Evolutionary conservation across 2,888 invertebrate genomes (phyloP).

Genomic region (Caenorhabditis sinica): DNA sequence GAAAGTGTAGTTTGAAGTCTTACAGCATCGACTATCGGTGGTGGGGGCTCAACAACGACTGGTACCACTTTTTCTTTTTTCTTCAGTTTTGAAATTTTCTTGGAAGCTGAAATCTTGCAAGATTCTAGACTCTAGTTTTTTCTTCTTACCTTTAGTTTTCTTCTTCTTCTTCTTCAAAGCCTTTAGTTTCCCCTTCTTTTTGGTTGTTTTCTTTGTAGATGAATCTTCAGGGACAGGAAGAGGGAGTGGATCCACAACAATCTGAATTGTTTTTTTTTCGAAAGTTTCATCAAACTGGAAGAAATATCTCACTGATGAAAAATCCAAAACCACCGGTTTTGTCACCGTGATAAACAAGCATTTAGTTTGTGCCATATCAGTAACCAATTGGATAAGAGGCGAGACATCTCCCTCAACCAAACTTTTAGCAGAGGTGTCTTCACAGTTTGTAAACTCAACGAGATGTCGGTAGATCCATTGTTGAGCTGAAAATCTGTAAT

Average conservation of each 20-base stretch:
- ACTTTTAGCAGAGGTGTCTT: constrained; percentile 62
- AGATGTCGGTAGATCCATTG: constrained; percentile 66
- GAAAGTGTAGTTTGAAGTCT: neutral
- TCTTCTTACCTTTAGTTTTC: constrained; percentile 21
- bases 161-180: constrained; percentile 37
- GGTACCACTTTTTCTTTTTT: constrained; percentile 45
- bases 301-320: constrained; percentile 4
- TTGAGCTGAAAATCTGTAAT: constrained; percentile 45
- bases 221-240: constrained; percentile 17
- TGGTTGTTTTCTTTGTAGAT: neutral
- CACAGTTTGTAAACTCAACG: constrained; percentile 64
- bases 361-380: constrained; percentile 60
- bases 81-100: constrained; percentile 35
- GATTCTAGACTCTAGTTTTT: neutral
- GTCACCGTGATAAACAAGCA: constrained; percentile 55
- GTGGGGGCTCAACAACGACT: constrained; percentile 12
- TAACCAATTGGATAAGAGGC: constrained; percentile 53
- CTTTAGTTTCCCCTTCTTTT: constrained; percentile 33
- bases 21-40: constrained; percentile 36
- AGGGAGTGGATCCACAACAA: neutral
- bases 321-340: constrained; percentile 32
- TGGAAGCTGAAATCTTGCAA: constrained; percentile 12
- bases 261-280: neutral
- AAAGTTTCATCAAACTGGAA: neutral
- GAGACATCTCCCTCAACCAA: constrained; percentile 63